A percentile compares a stretch with the other conserved stretches of the same genome.
These are phyloP conservation scores for Patagioenas fasciata DNA, from an alignment of 2,113 vertebrate species.

Conservation along the genomic window DNA sequence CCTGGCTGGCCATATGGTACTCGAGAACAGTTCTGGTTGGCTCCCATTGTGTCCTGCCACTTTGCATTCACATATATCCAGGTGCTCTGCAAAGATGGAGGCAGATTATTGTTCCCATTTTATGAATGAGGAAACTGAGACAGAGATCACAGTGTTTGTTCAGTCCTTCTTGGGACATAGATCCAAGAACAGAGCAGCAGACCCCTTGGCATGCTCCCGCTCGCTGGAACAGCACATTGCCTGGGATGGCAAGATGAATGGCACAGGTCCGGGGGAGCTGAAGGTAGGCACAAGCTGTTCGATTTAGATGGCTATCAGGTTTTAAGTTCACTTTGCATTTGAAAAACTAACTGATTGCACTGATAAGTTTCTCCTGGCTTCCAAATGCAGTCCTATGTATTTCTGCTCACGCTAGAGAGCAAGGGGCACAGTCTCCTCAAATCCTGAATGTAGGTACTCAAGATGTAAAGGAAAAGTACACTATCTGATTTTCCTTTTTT, in stretches of 20 bases:
- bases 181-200: background rate
- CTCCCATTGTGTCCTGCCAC: background rate
- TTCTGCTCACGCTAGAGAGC: background rate
- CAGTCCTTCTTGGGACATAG: background rate
- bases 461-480: background rate
- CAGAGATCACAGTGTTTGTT: background rate
- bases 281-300: conserved; percentile 11
- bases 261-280: background rate
- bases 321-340: conserved; percentile 30
- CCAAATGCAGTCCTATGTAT: background rate
- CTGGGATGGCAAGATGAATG: background rate
- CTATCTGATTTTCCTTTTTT: background rate
- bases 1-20: background rate
- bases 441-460: background rate
- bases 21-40: background rate
- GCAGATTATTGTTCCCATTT: background rate
- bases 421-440: background rate
- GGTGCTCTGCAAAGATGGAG: background rate
- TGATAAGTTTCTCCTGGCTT: background rate
- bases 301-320: background rate
- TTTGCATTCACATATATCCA: background rate
- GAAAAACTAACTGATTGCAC: conserved; percentile 5
- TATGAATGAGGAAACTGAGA: conserved; percentile 38
- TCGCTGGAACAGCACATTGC: accelerated
- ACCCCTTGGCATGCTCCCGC: background rate